phyloP scores from a whole-genome alignment of 35 echinoderm and acorn worm genomes.

The Apostichopus parvimensis region DNA sequence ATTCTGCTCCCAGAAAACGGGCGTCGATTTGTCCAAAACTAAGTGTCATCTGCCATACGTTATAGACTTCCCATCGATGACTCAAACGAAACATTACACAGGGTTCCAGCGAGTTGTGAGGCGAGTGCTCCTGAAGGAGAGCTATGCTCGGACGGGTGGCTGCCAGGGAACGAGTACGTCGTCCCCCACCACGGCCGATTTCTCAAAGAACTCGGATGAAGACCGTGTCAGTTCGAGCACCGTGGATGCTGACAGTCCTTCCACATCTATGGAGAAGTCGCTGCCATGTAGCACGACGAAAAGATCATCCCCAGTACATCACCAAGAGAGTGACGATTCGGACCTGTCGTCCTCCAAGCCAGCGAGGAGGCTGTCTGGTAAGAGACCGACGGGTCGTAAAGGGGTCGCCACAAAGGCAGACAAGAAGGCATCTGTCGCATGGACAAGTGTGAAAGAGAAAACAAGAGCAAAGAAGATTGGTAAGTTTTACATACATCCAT shows the following conservation, averaged over 20 bases:
- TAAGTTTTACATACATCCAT: not conserved
- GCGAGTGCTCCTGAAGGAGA: conserved; percentile 35
- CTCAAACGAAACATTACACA: conserved; percentile 63
- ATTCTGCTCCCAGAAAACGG: conserved; percentile 28
- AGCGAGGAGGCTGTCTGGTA: conserved; percentile 39
- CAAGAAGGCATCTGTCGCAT: conserved; percentile 69
- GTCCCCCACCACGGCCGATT: not conserved
- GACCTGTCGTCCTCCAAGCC: conserved; percentile 14
- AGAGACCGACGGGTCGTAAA: conserved; percentile 63
- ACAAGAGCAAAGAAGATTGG: not conserved
- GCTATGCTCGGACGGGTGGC: conserved; percentile 19
- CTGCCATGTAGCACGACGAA: not conserved
- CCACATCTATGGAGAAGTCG: not conserved
- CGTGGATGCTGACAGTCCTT: not conserved
- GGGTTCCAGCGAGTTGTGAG: conserved; percentile 68
- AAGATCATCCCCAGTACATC: not conserved
- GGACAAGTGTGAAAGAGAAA: conserved; percentile 53
- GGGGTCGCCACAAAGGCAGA: conserved; percentile 65
- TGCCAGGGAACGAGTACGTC: not conserved
- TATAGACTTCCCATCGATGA: conserved; percentile 74
- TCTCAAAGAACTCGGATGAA: not conserved
- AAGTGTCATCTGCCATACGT: conserved; percentile 70
- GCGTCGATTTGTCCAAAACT: conserved; percentile 70
- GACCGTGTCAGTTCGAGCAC: not conserved
- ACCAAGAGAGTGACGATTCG: not conserved